Percentiles rank a stretch among this genome's conserved stretches.
Evolutionary conservation across 2,888 invertebrate species (phyloP).

Genomic region (Julus scanicus): DNA sequence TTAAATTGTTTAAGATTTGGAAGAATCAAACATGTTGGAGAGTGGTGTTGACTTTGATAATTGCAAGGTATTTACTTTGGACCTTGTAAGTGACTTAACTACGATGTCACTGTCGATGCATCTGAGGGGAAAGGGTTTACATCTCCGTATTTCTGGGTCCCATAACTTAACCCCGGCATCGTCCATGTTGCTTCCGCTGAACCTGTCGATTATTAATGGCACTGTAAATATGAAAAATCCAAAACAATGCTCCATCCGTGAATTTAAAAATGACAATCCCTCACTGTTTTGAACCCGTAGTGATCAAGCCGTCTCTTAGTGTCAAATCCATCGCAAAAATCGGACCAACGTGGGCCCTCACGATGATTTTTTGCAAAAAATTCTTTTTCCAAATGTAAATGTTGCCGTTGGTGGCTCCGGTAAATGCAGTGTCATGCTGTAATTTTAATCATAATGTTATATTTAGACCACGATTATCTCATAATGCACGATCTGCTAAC

Average conservation of each 20-base stretch:
- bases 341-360: conserved; percentile 56
- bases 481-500: no score
- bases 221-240: background rate
- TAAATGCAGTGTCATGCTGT: conserved; percentile 59
- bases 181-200: conserved; percentile 34
- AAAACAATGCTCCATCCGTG: background rate
- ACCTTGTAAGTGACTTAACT: conserved; percentile 52
- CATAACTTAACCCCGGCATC: conserved; percentile 56
- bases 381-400: conserved; percentile 66
- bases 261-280: no score
- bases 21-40: no score
- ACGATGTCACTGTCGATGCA: background rate
- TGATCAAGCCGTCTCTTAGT: conserved; percentile 55
- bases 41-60: background rate
- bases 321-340: conserved; percentile 53
- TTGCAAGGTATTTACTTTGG: background rate
- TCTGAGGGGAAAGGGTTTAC: conserved; percentile 55
- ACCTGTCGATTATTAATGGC: background rate
- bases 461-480: no score
- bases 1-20: no score
- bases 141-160: conserved; percentile 56
- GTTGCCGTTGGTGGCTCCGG: conserved; percentile 66
- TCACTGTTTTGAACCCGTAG: conserved; percentile 57
- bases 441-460: background rate
- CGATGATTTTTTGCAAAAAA: conserved; percentile 54